Base-by-base conservation (phyloP, 1,140 invertebrate genomes). In the Heterodera schachtii region DNA sequence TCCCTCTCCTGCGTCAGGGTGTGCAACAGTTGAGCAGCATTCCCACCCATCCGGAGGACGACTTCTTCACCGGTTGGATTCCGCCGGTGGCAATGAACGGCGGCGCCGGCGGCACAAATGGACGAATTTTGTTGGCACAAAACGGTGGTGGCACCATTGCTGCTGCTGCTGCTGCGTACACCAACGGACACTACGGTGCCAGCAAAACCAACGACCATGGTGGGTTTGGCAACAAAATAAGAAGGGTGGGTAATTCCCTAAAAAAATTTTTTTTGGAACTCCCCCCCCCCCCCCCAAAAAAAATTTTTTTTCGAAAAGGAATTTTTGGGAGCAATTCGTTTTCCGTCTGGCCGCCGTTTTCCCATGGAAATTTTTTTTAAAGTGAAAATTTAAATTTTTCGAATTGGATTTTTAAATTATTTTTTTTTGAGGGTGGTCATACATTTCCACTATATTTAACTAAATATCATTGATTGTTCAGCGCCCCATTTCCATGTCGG, bases 1-100 rank as follows among this genome's bases (percentile, higher is more conserved):
- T 1, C 31, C 31, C 31, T 31, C 11, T 21, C 16, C 21, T 11
- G n/a, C n/a, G n/a, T 19, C 73, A 90, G 87, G 90, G 90, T 41
- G 90, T 91, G 64, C 83, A 91, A 73, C 90, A 91, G 83, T 88
- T 91, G 69, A 85, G 89, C 11, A 82, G 84, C n/a, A 86, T 86
- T 43, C 81, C 86, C 4, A 75, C 84, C 41, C 81, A 84, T 70
- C 57, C 86, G 3, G 85, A 84, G 77, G 81, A 79, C 69, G 73
- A 67, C 64, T 78, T 66, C 66, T 64, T 75, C 60, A 75, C 74
- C 60, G 74, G 74, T 13, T 75, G 74, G 74, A 13, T 75, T 41
- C 74, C 74, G n/a, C 74, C 47, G n/a, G 74, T 44, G 11, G 74
- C 74, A 11, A 9, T 75, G 16, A 75, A 75, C 60, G 74, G 74